phyloP scores from a whole-genome alignment of 2,797 vertebrate species.

The Chiroxiphia lanceolata region DNA sequence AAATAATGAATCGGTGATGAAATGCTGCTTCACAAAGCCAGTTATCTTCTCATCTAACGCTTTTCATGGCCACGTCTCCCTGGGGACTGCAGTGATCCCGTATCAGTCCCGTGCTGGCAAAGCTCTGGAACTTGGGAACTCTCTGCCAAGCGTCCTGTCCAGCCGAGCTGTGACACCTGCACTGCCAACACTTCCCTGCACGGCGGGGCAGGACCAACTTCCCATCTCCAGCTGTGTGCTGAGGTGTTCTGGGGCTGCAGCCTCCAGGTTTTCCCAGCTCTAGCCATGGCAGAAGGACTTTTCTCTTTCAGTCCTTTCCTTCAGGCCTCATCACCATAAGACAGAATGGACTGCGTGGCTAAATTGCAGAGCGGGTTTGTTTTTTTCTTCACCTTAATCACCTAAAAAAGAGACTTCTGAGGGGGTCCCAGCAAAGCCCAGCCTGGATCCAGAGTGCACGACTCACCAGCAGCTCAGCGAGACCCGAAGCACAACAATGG shows the following conservation, averaged over 20 bases:
- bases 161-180: rapidly evolving
- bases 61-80: neutral
- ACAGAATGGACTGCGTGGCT: neutral
- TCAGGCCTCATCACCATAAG: rapidly evolving
- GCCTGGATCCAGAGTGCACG: neutral
- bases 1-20: slow-evolving; percentile 80
- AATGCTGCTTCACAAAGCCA: slow-evolving; percentile 73
- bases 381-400: neutral
- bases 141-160: neutral
- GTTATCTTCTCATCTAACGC: slow-evolving; percentile 15
- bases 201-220: neutral
- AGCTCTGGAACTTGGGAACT: neutral
- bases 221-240: neutral
- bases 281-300: no score
- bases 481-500: slow-evolving; percentile 23
- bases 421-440: neutral
- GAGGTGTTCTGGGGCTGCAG: neutral
- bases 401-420: rapidly evolving
- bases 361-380: neutral
- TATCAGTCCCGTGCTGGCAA: rapidly evolving
- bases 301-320: neutral
- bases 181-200: neutral
- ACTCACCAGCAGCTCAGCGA: neutral
- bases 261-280: neutral
- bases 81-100: neutral